Evolutionary conservation across 2,888 invertebrate species (phyloP).

Genomic region (Callyntrura guangdongensis): DNA sequence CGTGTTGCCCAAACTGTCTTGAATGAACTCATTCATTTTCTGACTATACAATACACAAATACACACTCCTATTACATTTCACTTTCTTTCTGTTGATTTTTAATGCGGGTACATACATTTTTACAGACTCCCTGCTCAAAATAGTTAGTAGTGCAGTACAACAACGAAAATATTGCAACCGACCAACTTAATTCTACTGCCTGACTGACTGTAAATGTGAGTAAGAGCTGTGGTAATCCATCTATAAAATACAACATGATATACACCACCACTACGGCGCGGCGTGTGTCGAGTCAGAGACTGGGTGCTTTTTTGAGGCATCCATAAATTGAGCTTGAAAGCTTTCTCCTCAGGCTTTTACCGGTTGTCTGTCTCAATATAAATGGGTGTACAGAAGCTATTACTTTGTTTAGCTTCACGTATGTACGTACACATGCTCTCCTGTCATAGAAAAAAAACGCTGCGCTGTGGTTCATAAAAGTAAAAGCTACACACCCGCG

Average conservation of each 20-base stretch:
- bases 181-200: constrained; percentile 46
- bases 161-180: constrained; percentile 30
- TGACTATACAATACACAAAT: background rate
- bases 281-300: background rate
- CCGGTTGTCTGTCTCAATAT: constrained; percentile 77
- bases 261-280: background rate
- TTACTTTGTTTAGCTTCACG: constrained; percentile 57
- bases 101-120: constrained; percentile 7
- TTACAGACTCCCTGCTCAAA: constrained; percentile 2
- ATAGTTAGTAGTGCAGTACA: background rate
- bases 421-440: background rate
- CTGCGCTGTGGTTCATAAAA: background rate
- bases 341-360: constrained; percentile 79
- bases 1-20: background rate
- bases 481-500: background rate
- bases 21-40: constrained; percentile 46
- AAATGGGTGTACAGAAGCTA: constrained; percentile 64
- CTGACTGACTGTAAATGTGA: constrained; percentile 23
- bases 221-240: constrained; percentile 18
- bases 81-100: background rate
- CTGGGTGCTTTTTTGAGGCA: constrained; percentile 43
- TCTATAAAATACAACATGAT: background rate
- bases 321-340: constrained; percentile 78
- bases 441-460: background rate
- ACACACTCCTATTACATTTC: constrained; percentile 23